Evolutionary conservation across 2,888 invertebrate genomes (phyloP), one percentile per base, ranked within the genome.

Genomic region (Callinectes sapidus): DNA sequence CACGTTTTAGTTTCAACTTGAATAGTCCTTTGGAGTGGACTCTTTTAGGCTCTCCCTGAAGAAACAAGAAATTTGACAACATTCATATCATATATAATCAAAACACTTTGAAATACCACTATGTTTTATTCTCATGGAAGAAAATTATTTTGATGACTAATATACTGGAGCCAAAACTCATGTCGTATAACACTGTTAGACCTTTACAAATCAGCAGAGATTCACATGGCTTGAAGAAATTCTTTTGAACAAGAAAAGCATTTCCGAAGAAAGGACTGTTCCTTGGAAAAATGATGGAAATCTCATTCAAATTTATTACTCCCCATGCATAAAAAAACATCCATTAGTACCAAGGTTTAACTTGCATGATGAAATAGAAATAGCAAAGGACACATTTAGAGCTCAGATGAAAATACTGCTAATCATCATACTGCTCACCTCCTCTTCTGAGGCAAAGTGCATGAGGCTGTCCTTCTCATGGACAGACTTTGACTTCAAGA

Each of bases 401-500:
- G 71, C 28, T 28, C 10, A 28, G 71, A 71, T 71, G 71, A 10
- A 71, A 71, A 71, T 10, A 71, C 28, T 28, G 28, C 8, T 28
- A 81, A 14, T 14, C 18, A 32, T 16, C 18, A n/a, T 5, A 32
- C 16, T 13, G 32, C 35, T 81, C 54, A 93, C 93, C 91, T 96
- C 96, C 92, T 96, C 95, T 91, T 95, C 94, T 28, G 94, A 94
- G 95, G 97, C 96, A 92, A 97, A 96, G 95, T 97, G 97, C 89
- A 97, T 96, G 95, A 97, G 95, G 94, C 96, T 96, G 93, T 96
- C 97, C 95, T 96, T 97, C 95, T 97, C 97, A 95, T 97, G 97
- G 95, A 97, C 97, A 95, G 97, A 97, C 95, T 97, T 96, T 95
- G 97, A 97, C 95, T 97, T 96, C 95, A 98, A 95, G 95, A 97